Conservation (phyloP, 2,113 vertebrate species). For the Rhizomys pruinosus region DNA sequence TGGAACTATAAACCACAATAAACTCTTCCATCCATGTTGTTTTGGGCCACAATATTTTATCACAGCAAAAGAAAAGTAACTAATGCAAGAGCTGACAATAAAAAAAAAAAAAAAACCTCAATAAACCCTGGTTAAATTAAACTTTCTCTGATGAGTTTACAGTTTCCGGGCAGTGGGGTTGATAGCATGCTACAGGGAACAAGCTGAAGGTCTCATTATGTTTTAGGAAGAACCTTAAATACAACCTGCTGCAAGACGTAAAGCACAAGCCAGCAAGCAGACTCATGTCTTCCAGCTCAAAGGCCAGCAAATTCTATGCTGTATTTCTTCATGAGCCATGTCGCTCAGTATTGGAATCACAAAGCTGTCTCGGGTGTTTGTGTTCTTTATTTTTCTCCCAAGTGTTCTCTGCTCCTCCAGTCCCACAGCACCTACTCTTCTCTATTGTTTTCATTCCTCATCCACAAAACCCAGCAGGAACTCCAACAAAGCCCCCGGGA, state of each 20-base stretch:
- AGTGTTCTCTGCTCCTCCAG: neutral
- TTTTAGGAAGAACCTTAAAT: neutral
- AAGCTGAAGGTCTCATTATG: neutral
- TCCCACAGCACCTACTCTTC: neutral
- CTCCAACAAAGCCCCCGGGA: neutral
- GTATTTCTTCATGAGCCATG: neutral
- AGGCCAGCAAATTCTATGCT: neutral
- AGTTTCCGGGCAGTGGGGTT: neutral
- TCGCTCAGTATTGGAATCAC: neutral
- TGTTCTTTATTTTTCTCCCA: neutral
- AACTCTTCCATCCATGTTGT: no score
- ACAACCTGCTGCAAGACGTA: neutral
- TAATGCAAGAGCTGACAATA: neutral
- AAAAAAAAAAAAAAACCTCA: neutral
- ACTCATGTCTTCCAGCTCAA: neutral
- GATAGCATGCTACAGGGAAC: neutral
- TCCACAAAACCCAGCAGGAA: constrained; percentile 26
- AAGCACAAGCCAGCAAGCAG: neutral
- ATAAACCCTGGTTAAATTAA: neutral
- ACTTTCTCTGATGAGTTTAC: neutral
- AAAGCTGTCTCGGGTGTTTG: neutral
- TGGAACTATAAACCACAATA: no score
- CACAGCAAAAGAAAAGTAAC: no score
- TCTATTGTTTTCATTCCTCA: neutral
- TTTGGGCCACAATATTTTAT: no score